Evolutionary conservation across 2,797 vertebrate genomes (phyloP).

Genomic region (Melanotaenia maccullochi): DNA sequence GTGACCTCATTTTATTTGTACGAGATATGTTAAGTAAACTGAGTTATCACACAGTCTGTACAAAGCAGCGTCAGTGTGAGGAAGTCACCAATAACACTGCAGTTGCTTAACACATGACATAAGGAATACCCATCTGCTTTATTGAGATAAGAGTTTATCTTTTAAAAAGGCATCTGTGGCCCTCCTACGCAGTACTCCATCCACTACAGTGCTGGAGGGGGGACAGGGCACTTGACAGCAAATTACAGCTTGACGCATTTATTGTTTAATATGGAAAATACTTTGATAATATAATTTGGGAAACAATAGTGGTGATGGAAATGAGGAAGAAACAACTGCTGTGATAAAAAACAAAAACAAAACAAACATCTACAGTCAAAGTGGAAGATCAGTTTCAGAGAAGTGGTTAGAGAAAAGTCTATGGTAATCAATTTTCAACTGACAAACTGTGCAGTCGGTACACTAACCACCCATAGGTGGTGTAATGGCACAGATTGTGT

Average conservation of each 20-base stretch:
- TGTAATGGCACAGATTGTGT: constrained; percentile 36
- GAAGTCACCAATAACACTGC: constrained; percentile 37
- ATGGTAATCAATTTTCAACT: background rate
- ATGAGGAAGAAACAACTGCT: background rate
- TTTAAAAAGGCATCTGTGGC: constrained; percentile 22
- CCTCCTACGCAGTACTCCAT: constrained; percentile 9
- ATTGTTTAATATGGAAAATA: constrained; percentile 13
- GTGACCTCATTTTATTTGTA: constrained; percentile 10
- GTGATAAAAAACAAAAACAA: too few species aligned
- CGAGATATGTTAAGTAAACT: constrained; percentile 6
- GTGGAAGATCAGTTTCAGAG: background rate
- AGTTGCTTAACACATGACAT: constrained; percentile 24
- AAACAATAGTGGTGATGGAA: background rate
- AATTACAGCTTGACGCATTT: constrained; percentile 12
- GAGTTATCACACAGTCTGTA: constrained; percentile 16
- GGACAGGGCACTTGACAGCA: constrained; percentile 9
- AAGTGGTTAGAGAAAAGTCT: constrained; percentile 3
- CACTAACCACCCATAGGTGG: constrained; percentile 59
- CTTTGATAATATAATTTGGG: background rate
- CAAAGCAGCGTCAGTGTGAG: constrained; percentile 23
- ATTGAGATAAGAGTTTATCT: constrained; percentile 79
- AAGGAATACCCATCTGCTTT: constrained; percentile 64
- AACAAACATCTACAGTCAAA: background rate
- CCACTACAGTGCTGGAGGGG: constrained; percentile 9
- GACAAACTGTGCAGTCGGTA: constrained; percentile 7